Evolutionary conservation across 2,797 vertebrate species (phyloP), one percentile per base, ranked within the genome.

Genomic region (Cynodonichthys magdalenae): DNA sequence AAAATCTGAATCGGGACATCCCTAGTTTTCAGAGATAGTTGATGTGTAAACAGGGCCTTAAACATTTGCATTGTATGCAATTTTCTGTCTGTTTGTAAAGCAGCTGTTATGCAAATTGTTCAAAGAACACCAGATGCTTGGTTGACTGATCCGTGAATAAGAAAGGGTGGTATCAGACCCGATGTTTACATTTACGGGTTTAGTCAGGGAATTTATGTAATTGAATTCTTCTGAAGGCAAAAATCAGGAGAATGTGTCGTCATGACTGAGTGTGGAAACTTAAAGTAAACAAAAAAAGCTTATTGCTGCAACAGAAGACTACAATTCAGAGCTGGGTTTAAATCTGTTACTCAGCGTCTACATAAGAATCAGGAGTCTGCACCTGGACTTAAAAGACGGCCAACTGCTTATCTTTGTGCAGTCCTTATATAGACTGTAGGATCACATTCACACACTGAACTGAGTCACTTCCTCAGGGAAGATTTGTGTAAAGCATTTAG

Each of bases 301-400:
- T 34, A 51, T 65, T 39, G 14, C 1, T 66, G 57, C 42, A 59
- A 60, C 54, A 56, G 59, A 56, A 41, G 2, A 34, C 53, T 47
- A 29, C 15, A 41, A 18, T 10, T 49, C 1, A 3, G 41, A 6
- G 14, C 18, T 59, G 19, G 1, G 18, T 56, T 59, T 59, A 48
- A 71, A 53, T 27, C 34, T 67, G 55, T 70, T 69, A 70, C 71
- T 68, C 67, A 60, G 60, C 59, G 69, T 78, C 71, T 29, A 59
- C 67, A 45, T 74, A 66, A 75, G 63, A 78, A 76, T 82, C 71
- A 62, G 54, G 59, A 79, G 74, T 60, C 68, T 60, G 46, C 63
- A 51, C 59, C 69, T 51, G 53, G 68, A 51, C 60, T 59, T 75
- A 79, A 79, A 81, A 85, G 68, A 71, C 50, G 12, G 41, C 50